These are phyloP conservation scores for Meles meles DNA, from an alignment of 2,113 vertebrate species.

Conservation along the genomic window DNA sequence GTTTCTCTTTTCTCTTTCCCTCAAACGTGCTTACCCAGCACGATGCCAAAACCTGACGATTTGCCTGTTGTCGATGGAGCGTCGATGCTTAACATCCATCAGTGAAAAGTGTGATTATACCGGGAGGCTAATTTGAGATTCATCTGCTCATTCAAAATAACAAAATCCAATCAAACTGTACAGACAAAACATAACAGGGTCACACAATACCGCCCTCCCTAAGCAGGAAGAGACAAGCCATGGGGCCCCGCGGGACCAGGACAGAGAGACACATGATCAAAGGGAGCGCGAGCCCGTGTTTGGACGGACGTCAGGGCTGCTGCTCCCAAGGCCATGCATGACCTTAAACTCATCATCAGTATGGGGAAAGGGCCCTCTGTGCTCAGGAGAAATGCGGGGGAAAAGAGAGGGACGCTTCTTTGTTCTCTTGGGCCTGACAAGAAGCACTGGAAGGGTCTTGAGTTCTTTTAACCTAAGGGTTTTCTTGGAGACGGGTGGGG, in stretches of 20 bases:
- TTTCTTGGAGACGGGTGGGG: background rate
- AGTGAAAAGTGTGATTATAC: background rate
- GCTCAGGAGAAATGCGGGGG: background rate
- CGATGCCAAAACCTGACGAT: background rate
- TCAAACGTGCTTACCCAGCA: background rate
- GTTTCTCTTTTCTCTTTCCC: background rate
- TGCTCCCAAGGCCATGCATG: fast-evolving
- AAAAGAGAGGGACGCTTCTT: background rate
- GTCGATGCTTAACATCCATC: background rate
- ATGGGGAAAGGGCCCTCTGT: background rate
- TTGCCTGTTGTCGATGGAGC: background rate
- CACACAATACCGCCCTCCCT: background rate
- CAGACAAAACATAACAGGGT: background rate
- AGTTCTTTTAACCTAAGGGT: background rate
- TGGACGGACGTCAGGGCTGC: fast-evolving
- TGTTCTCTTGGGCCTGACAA: background rate
- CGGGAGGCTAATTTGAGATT: conserved; percentile 21
- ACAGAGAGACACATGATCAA: background rate
- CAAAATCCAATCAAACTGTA: background rate
- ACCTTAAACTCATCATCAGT: background rate
- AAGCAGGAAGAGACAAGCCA: background rate
- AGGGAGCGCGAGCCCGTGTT: fast-evolving
- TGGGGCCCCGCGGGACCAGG: background rate
- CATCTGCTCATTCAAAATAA: background rate
- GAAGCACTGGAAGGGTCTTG: background rate